Conservation (phyloP, 2,113 vertebrate species). For the Ceuthmochares aereus region DNA sequence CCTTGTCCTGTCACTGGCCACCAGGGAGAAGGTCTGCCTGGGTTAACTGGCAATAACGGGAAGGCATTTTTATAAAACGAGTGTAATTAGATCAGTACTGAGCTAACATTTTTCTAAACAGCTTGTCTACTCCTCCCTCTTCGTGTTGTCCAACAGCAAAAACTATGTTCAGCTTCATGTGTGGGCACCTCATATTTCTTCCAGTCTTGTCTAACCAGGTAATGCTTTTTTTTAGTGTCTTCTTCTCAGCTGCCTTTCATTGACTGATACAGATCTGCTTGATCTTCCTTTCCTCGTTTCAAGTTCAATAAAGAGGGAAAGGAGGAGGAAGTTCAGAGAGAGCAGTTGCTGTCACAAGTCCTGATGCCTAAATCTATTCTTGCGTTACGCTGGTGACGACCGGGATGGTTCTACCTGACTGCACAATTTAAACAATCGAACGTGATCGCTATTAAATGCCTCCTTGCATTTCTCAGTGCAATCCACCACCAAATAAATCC, state of each 20-base stretch:
- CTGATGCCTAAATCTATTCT: not conserved
- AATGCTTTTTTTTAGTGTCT: not conserved
- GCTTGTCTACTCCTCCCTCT: fast-evolving
- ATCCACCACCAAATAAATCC: not conserved
- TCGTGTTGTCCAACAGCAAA: not conserved
- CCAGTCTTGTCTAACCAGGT: not conserved
- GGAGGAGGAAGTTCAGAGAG: not conserved
- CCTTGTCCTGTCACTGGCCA: too few species aligned
- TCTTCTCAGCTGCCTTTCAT: not conserved
- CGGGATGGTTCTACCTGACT: not conserved
- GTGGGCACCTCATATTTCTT: not conserved
- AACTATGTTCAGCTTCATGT: not conserved
- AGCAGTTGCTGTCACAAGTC: not conserved
- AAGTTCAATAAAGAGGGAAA: not conserved
- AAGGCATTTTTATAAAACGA: not conserved
- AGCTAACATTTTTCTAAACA: not conserved
- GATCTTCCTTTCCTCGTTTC: not conserved
- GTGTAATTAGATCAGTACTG: not conserved
- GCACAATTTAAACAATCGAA: not conserved
- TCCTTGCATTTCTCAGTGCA: not conserved
- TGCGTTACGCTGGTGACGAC: not conserved
- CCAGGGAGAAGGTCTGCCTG: too few species aligned
- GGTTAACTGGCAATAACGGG: not conserved
- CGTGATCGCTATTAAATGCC: not conserved
- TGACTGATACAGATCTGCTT: not conserved